These are phyloP conservation scores for Zaprionus gabonicus DNA, from an alignment of 1,140 invertebrate genomes.

Conservation along the genomic window DNA sequence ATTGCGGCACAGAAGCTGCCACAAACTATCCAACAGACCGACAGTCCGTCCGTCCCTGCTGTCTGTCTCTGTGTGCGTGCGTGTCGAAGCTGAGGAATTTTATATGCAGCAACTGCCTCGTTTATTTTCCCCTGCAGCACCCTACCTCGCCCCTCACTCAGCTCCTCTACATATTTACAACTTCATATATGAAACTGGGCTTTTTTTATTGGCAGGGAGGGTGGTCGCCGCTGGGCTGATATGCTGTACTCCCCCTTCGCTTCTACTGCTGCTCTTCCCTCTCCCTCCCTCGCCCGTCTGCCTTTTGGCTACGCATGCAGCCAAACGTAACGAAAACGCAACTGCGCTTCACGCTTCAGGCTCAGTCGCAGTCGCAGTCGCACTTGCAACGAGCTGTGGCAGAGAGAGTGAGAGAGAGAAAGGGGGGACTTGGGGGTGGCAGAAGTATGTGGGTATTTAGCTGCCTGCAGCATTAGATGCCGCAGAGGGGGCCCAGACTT, in stretches of 20 bases:
- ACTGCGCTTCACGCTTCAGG: constrained; percentile 79
- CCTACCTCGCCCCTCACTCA: constrained; percentile 9
- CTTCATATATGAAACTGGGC: constrained; percentile 70
- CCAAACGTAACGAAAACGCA: constrained; percentile 80
- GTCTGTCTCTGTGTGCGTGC: constrained; percentile 47
- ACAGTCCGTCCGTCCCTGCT: constrained; percentile 2
- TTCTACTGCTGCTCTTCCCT: constrained; percentile 15
- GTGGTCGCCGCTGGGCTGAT: constrained; percentile 46
- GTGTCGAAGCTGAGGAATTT: constrained; percentile 76
- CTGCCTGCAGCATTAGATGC: constrained; percentile 25
- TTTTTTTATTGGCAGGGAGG: constrained; percentile 65
- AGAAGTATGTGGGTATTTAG: constrained; percentile 9
- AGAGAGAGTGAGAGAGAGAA: not conserved
- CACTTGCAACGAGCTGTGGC: not conserved
- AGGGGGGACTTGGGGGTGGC: not conserved
- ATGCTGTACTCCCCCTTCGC: constrained; percentile 9
- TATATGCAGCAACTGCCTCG: constrained; percentile 74
- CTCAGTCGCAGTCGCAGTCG: constrained; percentile 20
- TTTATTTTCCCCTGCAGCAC: constrained; percentile 53
- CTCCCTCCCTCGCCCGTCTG: not conserved
- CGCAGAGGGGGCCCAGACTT: not conserved
- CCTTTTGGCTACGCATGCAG: constrained; percentile 62
- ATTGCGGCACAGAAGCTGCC: constrained; percentile 72
- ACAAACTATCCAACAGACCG: constrained; percentile 22
- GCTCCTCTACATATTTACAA: constrained; percentile 68